phyloP scores from a whole-genome alignment of 2,113 vertebrate species.

The Cryptomyrus ogoouensis region DNA sequence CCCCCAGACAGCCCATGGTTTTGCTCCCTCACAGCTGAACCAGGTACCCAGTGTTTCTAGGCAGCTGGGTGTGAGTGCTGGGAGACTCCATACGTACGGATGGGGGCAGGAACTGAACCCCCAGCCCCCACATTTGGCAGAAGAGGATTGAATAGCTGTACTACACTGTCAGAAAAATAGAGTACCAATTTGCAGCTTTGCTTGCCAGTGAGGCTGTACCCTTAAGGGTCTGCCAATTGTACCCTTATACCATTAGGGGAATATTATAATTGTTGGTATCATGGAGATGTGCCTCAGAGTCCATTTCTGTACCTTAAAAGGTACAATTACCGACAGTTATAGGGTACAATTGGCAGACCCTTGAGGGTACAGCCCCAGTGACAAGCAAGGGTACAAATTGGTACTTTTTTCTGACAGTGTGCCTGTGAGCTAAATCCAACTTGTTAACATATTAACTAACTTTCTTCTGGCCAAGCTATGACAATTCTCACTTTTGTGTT shows the following conservation, averaged over 20 bases:
- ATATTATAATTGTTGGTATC: not conserved
- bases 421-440: not conserved
- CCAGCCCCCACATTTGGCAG: not conserved
- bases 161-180: not conserved
- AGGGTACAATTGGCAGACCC: not conserved
- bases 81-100: not conserved
- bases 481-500: not conserved
- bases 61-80: not conserved
- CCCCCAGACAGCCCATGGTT: not conserved
- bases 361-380: not conserved
- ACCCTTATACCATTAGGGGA: not conserved
- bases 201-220: not conserved
- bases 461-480: not conserved
- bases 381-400: not conserved
- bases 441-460: not conserved
- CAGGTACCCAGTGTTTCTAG: not conserved
- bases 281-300: not conserved
- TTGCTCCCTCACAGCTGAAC: not conserved
- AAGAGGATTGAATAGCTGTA: not conserved
- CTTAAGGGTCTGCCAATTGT: not conserved
- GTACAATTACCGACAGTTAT: not conserved
- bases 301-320: not conserved
- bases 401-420: not conserved
- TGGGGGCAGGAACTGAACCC: not conserved
- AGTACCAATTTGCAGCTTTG: not conserved